These are phyloP conservation scores for Cryptotermes secundus DNA, from an alignment of 1,140 invertebrate species.

Conservation along the genomic window DNA sequence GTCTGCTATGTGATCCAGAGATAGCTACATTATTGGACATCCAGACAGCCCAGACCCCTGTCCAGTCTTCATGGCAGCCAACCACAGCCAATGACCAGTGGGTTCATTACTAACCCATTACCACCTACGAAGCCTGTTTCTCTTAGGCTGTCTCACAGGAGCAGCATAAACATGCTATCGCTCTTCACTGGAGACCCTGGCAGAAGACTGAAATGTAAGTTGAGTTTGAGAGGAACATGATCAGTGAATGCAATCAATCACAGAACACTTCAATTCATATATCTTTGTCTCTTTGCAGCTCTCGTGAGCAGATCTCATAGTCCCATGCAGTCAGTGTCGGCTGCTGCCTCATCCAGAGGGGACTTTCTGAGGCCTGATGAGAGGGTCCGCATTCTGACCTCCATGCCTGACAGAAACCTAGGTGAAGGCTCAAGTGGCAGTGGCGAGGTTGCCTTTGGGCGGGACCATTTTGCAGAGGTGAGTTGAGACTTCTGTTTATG, in stretches of 20 bases:
- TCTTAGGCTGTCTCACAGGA: background rate
- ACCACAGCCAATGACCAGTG: background rate
- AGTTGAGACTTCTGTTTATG: too few species aligned
- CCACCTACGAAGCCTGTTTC: background rate
- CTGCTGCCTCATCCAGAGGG: background rate
- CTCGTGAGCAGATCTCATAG: background rate
- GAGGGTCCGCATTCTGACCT: background rate
- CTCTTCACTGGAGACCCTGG: background rate
- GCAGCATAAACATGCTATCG: background rate
- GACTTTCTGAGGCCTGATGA: too few species aligned
- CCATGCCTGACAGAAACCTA: background rate
- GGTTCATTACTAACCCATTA: background rate
- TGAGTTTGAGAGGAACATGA: background rate
- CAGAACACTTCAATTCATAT: too few species aligned
- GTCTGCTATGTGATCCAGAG: background rate
- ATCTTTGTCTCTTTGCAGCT: background rate
- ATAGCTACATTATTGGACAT: background rate
- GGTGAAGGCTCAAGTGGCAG: background rate
- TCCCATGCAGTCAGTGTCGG: background rate
- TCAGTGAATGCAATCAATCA: too few species aligned
- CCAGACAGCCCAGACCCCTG: background rate
- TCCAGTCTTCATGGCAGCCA: background rate
- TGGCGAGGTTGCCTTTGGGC: background rate
- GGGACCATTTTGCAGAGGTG: background rate
- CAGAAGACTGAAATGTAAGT: background rate